Evolutionary conservation across 2,888 invertebrate species (phyloP), one percentile per base, ranked within the genome.

Genomic region (Lomographa bimaculata): DNA sequence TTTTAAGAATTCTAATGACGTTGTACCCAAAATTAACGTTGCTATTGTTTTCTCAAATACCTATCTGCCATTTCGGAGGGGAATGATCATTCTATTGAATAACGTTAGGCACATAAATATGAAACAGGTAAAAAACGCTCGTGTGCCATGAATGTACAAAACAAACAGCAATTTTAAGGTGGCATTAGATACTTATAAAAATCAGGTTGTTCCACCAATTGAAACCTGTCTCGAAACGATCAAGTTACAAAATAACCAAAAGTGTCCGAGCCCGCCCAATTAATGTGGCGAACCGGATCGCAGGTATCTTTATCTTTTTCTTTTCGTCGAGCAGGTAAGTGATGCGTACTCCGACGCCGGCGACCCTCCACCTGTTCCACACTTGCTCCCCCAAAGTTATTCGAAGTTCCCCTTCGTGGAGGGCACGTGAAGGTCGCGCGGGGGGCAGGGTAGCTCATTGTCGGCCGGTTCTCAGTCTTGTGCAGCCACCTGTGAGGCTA

Each of bases 401-500:
- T 62, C 49, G 37, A 53, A 36, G 58, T 67, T 61, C 79, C 79
- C 81, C 80, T 77, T 67, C 43, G 57, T 57, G 54, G 64, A 50
- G 67, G 46, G 48, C 43, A 46, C 39, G 43, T 36, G 38, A 18
- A 54, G 50, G 11, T 26, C 25, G 42, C 24, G 67, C 58, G 68
- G 69, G 75, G 61, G 67, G 57, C 60, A 58, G 58, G 69, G 71
- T 27, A 58, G 70, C 41, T 61, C 62, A 49, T 47, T 27, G 21
- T 46, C 46, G 50, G 49, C 48, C 51, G 63, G 66, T 62, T 57
- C 62, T 63, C 76, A 79, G 79, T 82, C 64, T 73, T 68, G 72
- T 69, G 71, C 73, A 77, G 70, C 79, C 83, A 79, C 77, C 80
- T 82, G 83, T 79, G 75, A 69, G 69, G 72, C 64, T 69, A 78